Base-by-base conservation (phyloP, 2,113 vertebrate species). In the Seriola quinqueradiata region DNA sequence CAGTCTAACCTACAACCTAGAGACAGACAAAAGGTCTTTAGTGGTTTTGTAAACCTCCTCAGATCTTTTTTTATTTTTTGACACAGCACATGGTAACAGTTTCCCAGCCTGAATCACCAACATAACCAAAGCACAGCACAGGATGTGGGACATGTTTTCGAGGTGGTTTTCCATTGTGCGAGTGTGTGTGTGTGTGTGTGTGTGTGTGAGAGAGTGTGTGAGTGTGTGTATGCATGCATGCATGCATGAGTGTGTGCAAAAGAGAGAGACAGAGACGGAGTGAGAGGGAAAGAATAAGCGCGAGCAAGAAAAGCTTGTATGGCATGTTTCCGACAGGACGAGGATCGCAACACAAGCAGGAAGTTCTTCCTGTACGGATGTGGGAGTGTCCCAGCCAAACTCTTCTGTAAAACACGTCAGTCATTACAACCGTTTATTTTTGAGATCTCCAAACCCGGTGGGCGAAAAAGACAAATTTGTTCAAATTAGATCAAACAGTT, bases 361-460 rank as follows among this genome's bases (percentile, higher is more conserved):
- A 90, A 89, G 89, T 79, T 86, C 84, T 80, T 91, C 86, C 89
- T 93, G 88, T 75, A 52, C 17, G 67, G 76, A 74, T 57, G 81
- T 63, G 79, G 74, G 81, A 48, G 48, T 81, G 67, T 80, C 73
- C 38, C 34, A 32, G 65, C 4, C 23, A 3, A n/a, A 54, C 71
- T 61, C 21, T 40, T 63, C 59, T 44, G 32, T 64, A 68, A 81
- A 87, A 88, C 58, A 60, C 0, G 13, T 60, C 34, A 36, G 61
- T 36, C 42, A 42, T 61, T 38, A 46, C 63, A 64, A 36, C 42
- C 1, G 25, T 32, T 66, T 23, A 21, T 6, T 74, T 68, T 11
- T 65, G 14, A 8, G 17, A 70, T 25, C 32, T n/a, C 1, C 7
- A 58, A 75, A 69, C 34, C 6, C 0, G 11, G 13, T 67, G 58